Conservation (phyloP, 23 tunicate genomes). For the Styela clava region DNA sequence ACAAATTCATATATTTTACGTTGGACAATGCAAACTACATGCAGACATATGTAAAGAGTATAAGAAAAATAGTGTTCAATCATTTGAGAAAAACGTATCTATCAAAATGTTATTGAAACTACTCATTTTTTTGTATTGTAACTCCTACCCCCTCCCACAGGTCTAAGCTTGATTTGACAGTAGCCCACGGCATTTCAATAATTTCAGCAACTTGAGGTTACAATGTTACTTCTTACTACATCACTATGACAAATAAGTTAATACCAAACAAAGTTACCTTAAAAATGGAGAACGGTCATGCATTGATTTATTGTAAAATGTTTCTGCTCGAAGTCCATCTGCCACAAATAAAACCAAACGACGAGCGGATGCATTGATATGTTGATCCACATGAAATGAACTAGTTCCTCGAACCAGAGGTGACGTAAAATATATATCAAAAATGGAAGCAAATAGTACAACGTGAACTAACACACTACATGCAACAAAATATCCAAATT, state of each 20-base stretch:
- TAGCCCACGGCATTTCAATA: too few species aligned
- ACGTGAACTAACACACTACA: conserved; percentile 61
- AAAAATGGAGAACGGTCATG: conserved; percentile 46
- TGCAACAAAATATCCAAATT: conserved; percentile 47
- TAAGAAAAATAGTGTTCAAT: too few species aligned
- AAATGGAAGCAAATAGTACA: conserved; percentile 71
- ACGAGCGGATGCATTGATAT: conserved; percentile 45
- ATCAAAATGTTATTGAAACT: too few species aligned
- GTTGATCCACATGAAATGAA: conserved; percentile 19
- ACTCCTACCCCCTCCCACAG: too few species aligned
- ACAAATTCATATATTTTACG: too few species aligned
- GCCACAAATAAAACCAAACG: conserved; percentile 86
- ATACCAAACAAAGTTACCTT: conserved; percentile 35
- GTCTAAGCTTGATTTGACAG: too few species aligned
- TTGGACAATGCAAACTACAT: too few species aligned
- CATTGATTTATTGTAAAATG: conserved; percentile 57
- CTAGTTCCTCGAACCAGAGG: conserved; percentile 81
- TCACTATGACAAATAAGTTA: neutral
- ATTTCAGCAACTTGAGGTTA: too few species aligned
- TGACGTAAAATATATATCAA: conserved; percentile 95
- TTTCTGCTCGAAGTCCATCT: conserved; percentile 90
- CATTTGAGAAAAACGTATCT: too few species aligned
- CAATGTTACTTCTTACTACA: too few species aligned
- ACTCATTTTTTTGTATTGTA: too few species aligned
- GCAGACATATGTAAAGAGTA: too few species aligned